phyloP scores from a whole-genome alignment of 1,140 invertebrate genomes.

The Polypedilum vanderplanki region DNA sequence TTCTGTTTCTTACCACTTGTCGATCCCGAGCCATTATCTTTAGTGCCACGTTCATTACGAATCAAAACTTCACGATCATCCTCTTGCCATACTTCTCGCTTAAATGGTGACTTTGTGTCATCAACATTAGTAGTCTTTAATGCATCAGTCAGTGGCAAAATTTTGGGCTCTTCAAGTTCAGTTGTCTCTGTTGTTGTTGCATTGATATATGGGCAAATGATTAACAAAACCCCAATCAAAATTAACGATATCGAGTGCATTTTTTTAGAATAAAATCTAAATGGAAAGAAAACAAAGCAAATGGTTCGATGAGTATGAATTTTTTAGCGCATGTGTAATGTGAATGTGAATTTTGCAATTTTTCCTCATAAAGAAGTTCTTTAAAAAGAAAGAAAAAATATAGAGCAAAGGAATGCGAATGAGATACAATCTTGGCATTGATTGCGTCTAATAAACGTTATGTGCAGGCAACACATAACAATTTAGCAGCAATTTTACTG shows the following conservation, averaged over 20 bases:
- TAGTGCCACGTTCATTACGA: conserved; percentile 64
- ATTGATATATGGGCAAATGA: background rate
- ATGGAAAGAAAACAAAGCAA: background rate
- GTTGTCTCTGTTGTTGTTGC: background rate
- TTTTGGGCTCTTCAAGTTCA: conserved; percentile 13
- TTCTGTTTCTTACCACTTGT: conserved; percentile 22
- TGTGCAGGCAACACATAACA: background rate
- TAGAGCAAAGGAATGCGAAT: too few relatives aligned
- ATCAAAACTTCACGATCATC: conserved; percentile 67
- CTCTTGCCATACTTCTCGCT: conserved; percentile 60
- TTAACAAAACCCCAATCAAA: background rate
- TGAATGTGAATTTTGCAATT: background rate
- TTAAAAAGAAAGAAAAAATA: background rate
- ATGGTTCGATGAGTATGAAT: background rate
- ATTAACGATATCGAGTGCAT: conserved; percentile 5
- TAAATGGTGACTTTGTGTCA: conserved; percentile 34
- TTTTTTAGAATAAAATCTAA: background rate
- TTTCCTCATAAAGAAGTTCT: background rate
- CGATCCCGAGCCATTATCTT: conserved; percentile 50
- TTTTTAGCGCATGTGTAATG: conserved; percentile 4
- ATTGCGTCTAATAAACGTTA: conserved; percentile 3
- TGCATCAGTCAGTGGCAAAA: background rate
- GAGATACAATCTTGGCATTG: background rate
- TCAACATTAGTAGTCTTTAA: background rate
- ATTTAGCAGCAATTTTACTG: background rate